Base-by-base conservation (phyloP, 2,113 vertebrate genomes). In the Vimba vimba region DNA sequence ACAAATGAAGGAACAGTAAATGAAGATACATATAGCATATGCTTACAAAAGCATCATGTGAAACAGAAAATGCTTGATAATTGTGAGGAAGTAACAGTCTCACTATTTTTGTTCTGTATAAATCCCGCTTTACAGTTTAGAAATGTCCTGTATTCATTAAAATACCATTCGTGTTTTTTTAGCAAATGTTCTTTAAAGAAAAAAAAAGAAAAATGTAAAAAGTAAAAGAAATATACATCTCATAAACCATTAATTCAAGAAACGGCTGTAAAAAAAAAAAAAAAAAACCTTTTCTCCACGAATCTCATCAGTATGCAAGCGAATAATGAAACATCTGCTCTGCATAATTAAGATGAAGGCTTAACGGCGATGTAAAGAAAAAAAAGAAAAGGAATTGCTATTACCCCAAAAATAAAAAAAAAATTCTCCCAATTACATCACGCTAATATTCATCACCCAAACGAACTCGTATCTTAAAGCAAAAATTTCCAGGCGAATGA, bases 311-410 rank as follows among this genome's bases (percentile, higher is more conserved):
- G 60, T 84, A 89, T 88, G 83, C 86, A 86, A 83, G 73, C 45
- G 47, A 83, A 91, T 90, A 91, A 91, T 91, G 52, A 92, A 87
- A 86, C 19, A 12, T 83, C 76, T 87, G 80, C 52, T 83, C 52
- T 23, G 85, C 84, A 86, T 92, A 93, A 92, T 91, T 89, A 90
- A 90, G 82, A 62, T 79, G 43, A 87, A 45, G 78, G 80, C 77
- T 84, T 66, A 90, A 89, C 88, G 76, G 17, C 57, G 50, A 87
- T 64, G 10, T 47, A 77, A 55, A 85, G 43, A 73, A 27, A 50
- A 84, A 60, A 87, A 64, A 75, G 79, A 71, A 47, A 86, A 79
- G 84, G 60, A 39, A 50, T 60, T 11, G 11, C 81, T 87, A 90
- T 90, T 87, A 60, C 4, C 21, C 62, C 89, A 87, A 83, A 90